phyloP scores from a whole-genome alignment of 2,797 vertebrate species.

The Tauraco hartlaubi region DNA sequence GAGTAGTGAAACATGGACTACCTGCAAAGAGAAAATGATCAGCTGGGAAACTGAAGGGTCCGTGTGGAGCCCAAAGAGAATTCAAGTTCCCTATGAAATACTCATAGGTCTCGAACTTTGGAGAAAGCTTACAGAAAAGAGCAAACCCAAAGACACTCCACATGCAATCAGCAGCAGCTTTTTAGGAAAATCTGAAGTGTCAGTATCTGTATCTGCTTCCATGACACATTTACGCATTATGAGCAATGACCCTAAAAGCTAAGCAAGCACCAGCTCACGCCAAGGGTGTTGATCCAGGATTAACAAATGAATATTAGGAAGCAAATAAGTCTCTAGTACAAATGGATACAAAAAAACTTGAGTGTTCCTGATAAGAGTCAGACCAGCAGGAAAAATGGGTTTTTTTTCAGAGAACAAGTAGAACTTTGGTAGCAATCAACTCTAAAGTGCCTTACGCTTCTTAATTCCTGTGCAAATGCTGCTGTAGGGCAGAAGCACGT shows the following conservation, averaged over 20 bases:
- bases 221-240: neutral
- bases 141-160: neutral
- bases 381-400: neutral
- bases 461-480: neutral
- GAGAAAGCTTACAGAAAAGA: neutral
- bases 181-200: neutral
- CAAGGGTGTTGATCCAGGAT: neutral
- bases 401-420: neutral
- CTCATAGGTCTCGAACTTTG: neutral
- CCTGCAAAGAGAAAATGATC: neutral
- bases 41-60: neutral
- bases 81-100: neutral
- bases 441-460: conserved; percentile 46
- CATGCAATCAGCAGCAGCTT: neutral
- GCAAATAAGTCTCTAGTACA: neutral
- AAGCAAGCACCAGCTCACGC: neutral
- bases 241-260: neutral
- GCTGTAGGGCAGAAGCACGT: neutral
- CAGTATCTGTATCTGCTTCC: neutral
- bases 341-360: neutral
- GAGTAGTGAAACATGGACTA: neutral
- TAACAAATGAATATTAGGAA: neutral
- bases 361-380: neutral
- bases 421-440: conserved; percentile 38
- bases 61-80: neutral